Evolutionary conservation across 2,888 invertebrate genomes (phyloP), one percentile per base, ranked within the genome.

Genomic region (Epicampocera succincta): DNA sequence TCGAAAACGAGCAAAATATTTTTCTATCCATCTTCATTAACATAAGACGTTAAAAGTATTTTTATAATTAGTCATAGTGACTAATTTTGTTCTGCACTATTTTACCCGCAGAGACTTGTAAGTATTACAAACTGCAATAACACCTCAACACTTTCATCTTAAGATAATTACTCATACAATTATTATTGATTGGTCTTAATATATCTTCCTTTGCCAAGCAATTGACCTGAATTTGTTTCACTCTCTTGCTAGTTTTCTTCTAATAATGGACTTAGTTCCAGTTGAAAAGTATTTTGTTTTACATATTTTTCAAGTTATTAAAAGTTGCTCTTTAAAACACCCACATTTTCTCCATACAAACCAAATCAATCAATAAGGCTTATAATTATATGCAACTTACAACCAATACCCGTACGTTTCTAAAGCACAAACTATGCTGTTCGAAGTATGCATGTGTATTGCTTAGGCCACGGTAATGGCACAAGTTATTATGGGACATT

Each of bases 401-500:
- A 50, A 50, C 25, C 29, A 21, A 15, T 48, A 50, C 25, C 29
- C 15, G 15, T 48, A 54, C 12, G 15, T 9, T 38, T 42, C 40
- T 40, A 19, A 9, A 15, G 72, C 29, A 25, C 17, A 15, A 44
- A 61, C 29, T 42, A 42, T 17, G 11, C n/a, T 1, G 44, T 44
- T n/a, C 0, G 9, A 1, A 44, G n/a, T n/a, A 25, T 52, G 21
- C 13, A n/a, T 25, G 52, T 25, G 29, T 52, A 15, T 50, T 17
- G 8, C 17, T 38, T 17, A 68, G 25, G 52, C 60, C 60, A 60
- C 33, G 3, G 19, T 52, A 78, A 78, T 78, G 72, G 66, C 71
- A 60, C 25, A 66, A 78, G 58, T 58, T 66, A 78, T 78, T 72
- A 78, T 52, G 72, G 61, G 50, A 68, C 78, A 79, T 78, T 29